Conservation (phyloP, 64 coral and sea anemone genomes). For the Montipora sp. region DNA sequence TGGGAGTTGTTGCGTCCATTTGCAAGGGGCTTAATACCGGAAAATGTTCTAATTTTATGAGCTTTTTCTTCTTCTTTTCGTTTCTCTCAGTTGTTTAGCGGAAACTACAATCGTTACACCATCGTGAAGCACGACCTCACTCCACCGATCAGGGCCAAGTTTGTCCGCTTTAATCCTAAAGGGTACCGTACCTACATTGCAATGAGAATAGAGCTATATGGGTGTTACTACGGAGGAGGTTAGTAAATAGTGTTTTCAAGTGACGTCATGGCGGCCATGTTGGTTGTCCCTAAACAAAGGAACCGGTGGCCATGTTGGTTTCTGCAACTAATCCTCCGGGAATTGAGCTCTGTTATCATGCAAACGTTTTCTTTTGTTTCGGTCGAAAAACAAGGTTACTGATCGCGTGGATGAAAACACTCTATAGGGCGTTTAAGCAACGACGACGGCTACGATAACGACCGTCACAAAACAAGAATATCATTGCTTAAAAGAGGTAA, state of each 20-base stretch:
- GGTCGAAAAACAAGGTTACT: too few species aligned
- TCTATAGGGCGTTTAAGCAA: too few species aligned
- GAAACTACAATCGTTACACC: constrained; percentile 68
- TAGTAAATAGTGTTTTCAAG: not conserved
- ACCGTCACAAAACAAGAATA: too few species aligned
- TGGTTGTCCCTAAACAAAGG: not conserved
- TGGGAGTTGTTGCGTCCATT: too few species aligned
- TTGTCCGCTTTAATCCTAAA: constrained; percentile 72
- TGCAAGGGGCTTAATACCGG: too few species aligned
- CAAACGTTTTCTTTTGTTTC: too few species aligned
- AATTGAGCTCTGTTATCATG: too few species aligned
- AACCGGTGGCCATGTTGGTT: not conserved
- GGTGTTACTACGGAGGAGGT: constrained; percentile 64
- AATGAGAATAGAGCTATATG: constrained; percentile 79
- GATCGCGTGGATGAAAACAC: too few species aligned
- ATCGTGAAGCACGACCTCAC: constrained; percentile 62
- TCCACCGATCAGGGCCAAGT: constrained; percentile 62
- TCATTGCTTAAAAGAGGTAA: too few species aligned
- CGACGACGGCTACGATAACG: too few species aligned
- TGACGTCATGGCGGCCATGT: too few species aligned
- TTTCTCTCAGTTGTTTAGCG: constrained; percentile 65
- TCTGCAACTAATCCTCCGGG: too few species aligned
- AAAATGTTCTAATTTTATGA: not conserved
- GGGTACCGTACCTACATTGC: constrained; percentile 63
- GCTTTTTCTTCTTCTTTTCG: not conserved